Percentiles rank a stretch among this genome's conserved stretches.
Evolutionary conservation across 2,113 vertebrate species (phyloP).

Genomic region (Anarhynchus alexandrinus): DNA sequence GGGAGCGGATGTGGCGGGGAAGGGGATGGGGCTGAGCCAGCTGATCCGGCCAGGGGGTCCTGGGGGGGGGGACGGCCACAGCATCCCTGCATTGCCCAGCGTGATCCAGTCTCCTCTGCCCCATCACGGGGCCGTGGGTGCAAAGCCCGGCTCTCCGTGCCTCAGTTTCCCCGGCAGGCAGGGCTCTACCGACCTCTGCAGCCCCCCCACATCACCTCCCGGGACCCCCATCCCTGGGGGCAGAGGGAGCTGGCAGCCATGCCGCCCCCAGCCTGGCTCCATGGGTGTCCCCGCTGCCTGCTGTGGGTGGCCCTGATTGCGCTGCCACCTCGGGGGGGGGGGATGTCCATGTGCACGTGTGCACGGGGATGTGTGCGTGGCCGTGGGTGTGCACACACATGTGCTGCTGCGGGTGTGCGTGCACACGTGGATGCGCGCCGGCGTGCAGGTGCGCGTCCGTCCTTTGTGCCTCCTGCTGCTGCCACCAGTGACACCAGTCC

Average conservation of each 20-base stretch:
- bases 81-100: not conserved
- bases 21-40: not conserved
- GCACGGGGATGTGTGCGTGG: not conserved
- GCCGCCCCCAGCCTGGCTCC: not conserved
- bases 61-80: not conserved
- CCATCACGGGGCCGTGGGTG: rapidly evolving
- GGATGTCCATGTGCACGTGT: not conserved
- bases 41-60: rapidly evolving
- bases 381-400: not conserved
- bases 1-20: rapidly evolving
- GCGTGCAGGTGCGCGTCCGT: not conserved
- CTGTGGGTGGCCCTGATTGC: not conserved
- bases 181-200: not conserved
- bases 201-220: rapidly evolving
- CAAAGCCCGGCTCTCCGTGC: not conserved
- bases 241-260: not conserved
- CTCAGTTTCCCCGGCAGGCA: not conserved
- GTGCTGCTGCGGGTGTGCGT: not conserved
- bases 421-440: rapidly evolving
- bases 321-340: not conserved
- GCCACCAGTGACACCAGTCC: not conserved
- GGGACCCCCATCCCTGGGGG: not conserved
- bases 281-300: rapidly evolving
- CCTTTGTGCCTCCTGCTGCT: not conserved
- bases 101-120: not conserved